Evolutionary conservation across 2,888 invertebrate genomes (phyloP), one percentile per base, ranked within the genome.

Genomic region (Acleris literana): DNA sequence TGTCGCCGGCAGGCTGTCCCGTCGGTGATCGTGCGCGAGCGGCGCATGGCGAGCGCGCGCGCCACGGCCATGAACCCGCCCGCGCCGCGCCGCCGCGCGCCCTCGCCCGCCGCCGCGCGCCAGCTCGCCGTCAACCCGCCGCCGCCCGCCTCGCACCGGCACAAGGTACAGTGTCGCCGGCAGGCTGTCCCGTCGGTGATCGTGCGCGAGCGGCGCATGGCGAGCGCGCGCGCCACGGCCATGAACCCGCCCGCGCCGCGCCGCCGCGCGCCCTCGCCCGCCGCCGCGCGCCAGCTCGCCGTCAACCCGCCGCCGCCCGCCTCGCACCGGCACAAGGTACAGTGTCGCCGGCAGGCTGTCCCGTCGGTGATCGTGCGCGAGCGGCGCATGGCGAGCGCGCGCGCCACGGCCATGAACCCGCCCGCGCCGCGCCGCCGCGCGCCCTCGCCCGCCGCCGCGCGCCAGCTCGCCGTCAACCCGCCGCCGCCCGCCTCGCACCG

Each of bases 191-290:
- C 94, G 69, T 94, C 94, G 71, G 94, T 94, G 80, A 94, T 94
- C 71, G 94, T 94, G 1, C 94, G 94, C 63, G 94, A 94, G 85
- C 90, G 94, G 68, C 93, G 94, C 68, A 90, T 94, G 74, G 94
- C 95, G 51, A 93, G 93, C 33, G 95, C 95, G 75, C 93, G 95
- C 56, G 95, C 95, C 6, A 94, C 95, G 66, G 89, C 95, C 69
- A 96, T 96, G 96, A 96, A 96, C 87, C 96, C 96, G 69, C 96
- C 95, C 17, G 95, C 96, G 70, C 96, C 96, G 68, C 92, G 94
- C 44, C 88, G 93, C 49, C 90, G 91, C 64, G 89, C 90, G 55
- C 84, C 90, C 70, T 90, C 93, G 54, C 90, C 92, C 68, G 83
- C 86, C 65, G 88, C 91, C 76, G 85, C 92, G 63, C 76, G 93